These are phyloP conservation scores for Balaeniceps rex DNA, from an alignment of 2,113 vertebrate species.

Conservation along the genomic window DNA sequence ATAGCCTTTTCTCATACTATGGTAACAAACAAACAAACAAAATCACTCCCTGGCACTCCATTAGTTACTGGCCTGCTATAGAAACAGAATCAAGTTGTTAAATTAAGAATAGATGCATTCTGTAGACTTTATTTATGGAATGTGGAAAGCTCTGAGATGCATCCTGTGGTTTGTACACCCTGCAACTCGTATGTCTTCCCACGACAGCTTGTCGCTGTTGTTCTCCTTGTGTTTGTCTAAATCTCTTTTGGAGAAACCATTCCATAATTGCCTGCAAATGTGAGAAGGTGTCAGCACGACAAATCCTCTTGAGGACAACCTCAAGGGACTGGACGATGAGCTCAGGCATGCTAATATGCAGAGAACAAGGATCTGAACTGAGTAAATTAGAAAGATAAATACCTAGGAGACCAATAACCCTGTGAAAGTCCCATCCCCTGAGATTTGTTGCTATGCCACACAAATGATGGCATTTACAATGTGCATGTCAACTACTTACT, in stretches of 20 bases:
- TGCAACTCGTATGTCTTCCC: not conserved
- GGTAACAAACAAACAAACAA: not conserved
- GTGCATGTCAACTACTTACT: not conserved
- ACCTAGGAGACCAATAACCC: not conserved
- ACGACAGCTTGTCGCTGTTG: not conserved
- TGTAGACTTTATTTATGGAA: slow-evolving; percentile 4
- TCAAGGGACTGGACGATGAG: not conserved
- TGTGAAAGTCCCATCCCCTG: not conserved
- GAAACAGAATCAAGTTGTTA: not conserved
- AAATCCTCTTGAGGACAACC: not conserved
- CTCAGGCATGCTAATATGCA: slow-evolving; percentile 8
- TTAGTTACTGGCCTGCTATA: not conserved
- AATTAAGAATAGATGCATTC: not conserved
- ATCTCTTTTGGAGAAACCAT: not conserved
- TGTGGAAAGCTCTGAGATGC: not conserved
- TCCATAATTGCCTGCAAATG: not conserved
- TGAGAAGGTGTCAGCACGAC: not conserved
- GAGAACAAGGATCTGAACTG: not conserved
- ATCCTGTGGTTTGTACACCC: not conserved
- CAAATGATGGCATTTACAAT: not conserved
- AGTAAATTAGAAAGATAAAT: slow-evolving; percentile 25
- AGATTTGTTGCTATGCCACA: not conserved
- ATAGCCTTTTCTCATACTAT: not conserved
- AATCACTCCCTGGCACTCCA: not conserved
- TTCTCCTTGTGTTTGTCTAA: not conserved